Evolutionary conservation across 2,888 invertebrate species (phyloP).

Genomic region (Chrysomela aeneicollis): DNA sequence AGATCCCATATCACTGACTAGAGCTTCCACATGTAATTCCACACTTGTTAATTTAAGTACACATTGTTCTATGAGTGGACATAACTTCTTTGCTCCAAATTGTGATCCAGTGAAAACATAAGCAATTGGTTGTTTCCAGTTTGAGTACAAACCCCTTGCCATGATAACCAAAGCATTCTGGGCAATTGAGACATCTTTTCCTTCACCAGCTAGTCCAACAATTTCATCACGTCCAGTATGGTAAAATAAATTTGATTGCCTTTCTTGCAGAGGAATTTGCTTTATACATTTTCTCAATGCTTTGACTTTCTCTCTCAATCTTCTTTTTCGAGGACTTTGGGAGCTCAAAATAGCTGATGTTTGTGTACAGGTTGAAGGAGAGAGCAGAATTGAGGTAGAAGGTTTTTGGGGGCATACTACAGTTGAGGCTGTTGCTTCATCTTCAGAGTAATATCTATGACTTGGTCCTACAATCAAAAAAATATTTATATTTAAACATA

Average conservation of each 20-base stretch:
- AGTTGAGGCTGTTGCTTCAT: no score
- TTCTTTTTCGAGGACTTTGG: no score
- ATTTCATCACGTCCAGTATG: slow-evolving; percentile 26
- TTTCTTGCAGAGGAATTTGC: no score
- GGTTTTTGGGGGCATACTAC: no score
- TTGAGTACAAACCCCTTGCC: slow-evolving; percentile 15
- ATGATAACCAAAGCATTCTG: slow-evolving; percentile 28
- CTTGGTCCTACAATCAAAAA: no score
- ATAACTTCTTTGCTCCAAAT: slow-evolving; percentile 20
- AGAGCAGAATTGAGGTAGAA: no score
- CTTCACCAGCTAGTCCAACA: slow-evolving; percentile 24
- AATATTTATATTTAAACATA: no score
- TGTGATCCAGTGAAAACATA: slow-evolving; percentile 30
- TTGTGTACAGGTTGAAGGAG: no score
- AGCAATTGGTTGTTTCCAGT: slow-evolving; percentile 29
- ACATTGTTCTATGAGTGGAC: slow-evolving; percentile 21
- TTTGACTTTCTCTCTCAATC: no score
- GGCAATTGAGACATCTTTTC: slow-evolving; percentile 11
- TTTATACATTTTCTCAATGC: no score
- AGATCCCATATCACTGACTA: slow-evolving; percentile 29
- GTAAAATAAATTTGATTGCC: slow-evolving; percentile 29
- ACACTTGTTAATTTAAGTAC: slow-evolving; percentile 15
- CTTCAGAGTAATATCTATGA: no score
- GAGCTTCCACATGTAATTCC: slow-evolving; percentile 15
- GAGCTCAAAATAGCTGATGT: no score